Conservation (phyloP, 2,888 invertebrate genomes). For the Lysandra coridon region DNA sequence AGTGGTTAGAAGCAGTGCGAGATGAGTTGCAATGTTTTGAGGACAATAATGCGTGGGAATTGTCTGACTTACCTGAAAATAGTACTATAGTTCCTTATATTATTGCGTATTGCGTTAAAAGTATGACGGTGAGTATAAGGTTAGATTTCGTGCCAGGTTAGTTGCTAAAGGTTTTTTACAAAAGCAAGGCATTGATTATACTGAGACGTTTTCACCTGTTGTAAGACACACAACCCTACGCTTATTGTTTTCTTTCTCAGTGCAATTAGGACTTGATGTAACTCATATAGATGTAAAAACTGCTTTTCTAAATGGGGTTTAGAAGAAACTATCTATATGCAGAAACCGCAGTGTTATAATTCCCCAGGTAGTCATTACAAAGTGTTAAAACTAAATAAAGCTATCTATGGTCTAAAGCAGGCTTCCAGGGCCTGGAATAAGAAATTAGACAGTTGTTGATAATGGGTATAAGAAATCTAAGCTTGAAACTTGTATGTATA, state of each 20-base stretch:
- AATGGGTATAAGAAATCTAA: slow-evolving; percentile 22
- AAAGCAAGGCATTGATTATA: slow-evolving; percentile 29
- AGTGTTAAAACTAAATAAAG: background rate
- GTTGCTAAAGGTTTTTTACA: slow-evolving; percentile 28
- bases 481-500: background rate
- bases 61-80: background rate
- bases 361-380: no score
- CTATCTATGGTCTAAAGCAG: slow-evolving; percentile 18
- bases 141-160: slow-evolving; percentile 30
- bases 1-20: no score
- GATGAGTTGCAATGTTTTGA: background rate
- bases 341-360: background rate
- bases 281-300: slow-evolving; percentile 11
- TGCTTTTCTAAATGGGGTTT: background rate
- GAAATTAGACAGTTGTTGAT: background rate
- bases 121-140: slow-evolving; percentile 30
- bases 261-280: background rate
- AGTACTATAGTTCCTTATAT: slow-evolving; percentile 1
- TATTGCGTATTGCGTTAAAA: slow-evolving; percentile 30
- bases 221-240: no score
- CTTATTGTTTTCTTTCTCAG: background rate
- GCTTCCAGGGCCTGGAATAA: slow-evolving; percentile 6
- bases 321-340: slow-evolving; percentile 3
- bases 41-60: slow-evolving; percentile 10
- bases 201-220: slow-evolving; percentile 23